Conservation (phyloP, 2,797 vertebrate species). For the Dendrocincla fuliginosa region DNA sequence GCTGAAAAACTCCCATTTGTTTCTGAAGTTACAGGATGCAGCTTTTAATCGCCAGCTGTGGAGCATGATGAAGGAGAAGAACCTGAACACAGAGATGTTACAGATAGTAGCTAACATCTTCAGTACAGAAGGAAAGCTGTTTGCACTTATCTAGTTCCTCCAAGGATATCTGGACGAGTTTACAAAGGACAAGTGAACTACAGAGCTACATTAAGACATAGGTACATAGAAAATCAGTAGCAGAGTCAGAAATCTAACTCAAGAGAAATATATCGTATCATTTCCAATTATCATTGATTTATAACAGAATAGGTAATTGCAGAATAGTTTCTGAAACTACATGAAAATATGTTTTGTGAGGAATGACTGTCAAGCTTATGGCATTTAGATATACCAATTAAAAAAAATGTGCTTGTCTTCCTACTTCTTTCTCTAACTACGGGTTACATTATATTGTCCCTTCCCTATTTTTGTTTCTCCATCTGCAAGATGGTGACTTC, state of each 20-base stretch:
- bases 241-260: neutral
- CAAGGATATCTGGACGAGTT: neutral
- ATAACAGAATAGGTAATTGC: neutral
- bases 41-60: neutral
- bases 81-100: neutral
- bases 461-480: neutral
- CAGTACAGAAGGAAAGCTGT: neutral
- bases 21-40: neutral
- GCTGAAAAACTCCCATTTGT: neutral
- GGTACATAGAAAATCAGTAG: neutral
- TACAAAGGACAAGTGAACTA: neutral
- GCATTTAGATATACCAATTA: neutral
- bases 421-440: neutral
- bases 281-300: neutral
- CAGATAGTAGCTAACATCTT: neutral
- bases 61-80: neutral
- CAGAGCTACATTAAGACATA: neutral
- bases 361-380: neutral
- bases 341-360: neutral
- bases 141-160: neutral
- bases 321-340: neutral
- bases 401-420: neutral
- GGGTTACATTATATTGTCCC: neutral
- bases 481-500: neutral
- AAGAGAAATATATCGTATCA: neutral